A percentile compares a stretch with the other conserved stretches of the same genome.
Conservation (phyloP, 2,888 invertebrate species). For the Melanostoma scalare region DNA sequence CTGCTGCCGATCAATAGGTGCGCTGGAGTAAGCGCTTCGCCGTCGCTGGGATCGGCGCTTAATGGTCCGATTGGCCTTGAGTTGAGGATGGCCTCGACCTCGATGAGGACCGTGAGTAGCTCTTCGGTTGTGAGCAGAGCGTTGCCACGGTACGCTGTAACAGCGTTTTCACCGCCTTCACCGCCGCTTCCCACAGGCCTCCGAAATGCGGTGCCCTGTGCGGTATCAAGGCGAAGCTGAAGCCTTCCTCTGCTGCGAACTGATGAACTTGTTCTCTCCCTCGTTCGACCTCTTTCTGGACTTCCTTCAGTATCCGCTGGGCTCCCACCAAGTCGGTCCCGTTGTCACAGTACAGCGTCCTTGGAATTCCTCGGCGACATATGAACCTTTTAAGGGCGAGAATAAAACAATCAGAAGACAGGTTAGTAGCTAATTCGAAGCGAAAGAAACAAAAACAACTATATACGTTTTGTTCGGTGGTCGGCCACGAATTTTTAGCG, state of each 20-base stretch:
- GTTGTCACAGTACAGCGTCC: conserved; percentile 60
- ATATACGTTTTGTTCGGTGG: conserved; percentile 50
- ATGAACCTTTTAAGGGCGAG: conserved; percentile 66
- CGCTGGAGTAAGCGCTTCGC: conserved; percentile 67
- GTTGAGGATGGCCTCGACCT: conserved; percentile 8
- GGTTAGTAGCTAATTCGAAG: conserved; percentile 68
- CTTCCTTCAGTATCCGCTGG: too few species aligned
- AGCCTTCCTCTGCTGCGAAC: too few species aligned
- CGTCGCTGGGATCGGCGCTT: conserved; percentile 70
- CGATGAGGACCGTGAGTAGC: conserved; percentile 5
- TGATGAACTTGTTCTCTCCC: too few species aligned
- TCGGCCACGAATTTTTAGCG: conserved; percentile 41
- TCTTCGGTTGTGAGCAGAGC: too few species aligned
- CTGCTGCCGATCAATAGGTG: conserved; percentile 66
- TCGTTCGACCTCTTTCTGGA: too few species aligned
- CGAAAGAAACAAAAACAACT: conserved; percentile 67
- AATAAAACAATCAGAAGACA: conserved; percentile 67
- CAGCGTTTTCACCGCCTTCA: too few species aligned
- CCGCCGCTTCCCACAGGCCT: too few species aligned
- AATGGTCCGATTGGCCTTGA: conserved; percentile 46
- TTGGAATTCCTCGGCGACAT: conserved; percentile 38
- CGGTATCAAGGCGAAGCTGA: too few species aligned
- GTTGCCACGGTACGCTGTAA: too few species aligned
- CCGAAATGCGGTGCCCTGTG: too few species aligned
- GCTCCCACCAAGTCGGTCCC: conserved; percentile 60